Base-by-base conservation (phyloP, 2,888 invertebrate genomes). In the Tipula lateralis region DNA sequence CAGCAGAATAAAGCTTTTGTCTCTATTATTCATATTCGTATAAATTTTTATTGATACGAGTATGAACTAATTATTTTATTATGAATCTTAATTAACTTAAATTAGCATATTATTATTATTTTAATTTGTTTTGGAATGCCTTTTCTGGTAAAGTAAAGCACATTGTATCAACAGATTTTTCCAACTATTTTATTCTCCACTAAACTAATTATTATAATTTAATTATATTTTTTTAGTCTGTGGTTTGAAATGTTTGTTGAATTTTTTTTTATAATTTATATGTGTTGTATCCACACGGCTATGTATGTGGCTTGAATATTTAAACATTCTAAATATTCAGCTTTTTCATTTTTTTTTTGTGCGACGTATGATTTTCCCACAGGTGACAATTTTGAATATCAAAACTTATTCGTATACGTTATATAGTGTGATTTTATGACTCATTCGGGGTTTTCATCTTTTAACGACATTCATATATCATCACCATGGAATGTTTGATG, bases 241-340 rank as follows among this genome's bases (percentile, higher is more conserved):
- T 66, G 66, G 66, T 66, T 66, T 66, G 19, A 9, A 66, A 66
- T 66, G 66, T 66, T 66, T 66, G 66, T 66, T 19, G 66, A 19
- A 19, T 12, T 50, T 50, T 44, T 44, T 44, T n/a, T 13, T 39
- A 24, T 66, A 66, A 24, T 66, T 24, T 19, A 16, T 16, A 16
- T 50, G 44, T 24, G 66, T n/a, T 66, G 24, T 7, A 66, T 66
- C 7, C 24, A 24, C 9, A 66, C 24, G 1, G 24, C 66, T 44
- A n/a, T n/a, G n/a, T 36, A 44, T 66, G 66, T 66, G 66, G 24
- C 66, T 66, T 66, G 66, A 66, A 66, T 66, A 66, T 66, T 66
- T 66, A 66, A 24, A 66, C 66, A 66, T 66, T 66, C 24, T 24
- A 66, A 66, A 66, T 66, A 66, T 66, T 66, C 66, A 66, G 12